Percentiles rank a stretch among this genome's conserved stretches.
phyloP scores from a whole-genome alignment of 2,888 invertebrate genomes.

The Drosophila paucipuncta region DNA sequence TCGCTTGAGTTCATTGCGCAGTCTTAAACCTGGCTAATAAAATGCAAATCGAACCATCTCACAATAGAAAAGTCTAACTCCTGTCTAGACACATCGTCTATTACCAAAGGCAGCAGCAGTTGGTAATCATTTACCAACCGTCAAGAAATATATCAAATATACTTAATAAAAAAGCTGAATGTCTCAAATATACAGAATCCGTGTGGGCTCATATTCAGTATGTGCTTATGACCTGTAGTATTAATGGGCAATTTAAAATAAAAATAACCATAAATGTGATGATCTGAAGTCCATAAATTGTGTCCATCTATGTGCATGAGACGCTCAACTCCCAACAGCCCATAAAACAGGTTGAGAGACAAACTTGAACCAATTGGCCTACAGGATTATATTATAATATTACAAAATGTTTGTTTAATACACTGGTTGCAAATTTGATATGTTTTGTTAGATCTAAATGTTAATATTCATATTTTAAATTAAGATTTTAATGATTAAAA shows the following conservation, averaged over 20 bases:
- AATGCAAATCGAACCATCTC: conserved; percentile 64
- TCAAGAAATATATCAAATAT: conserved; percentile 53
- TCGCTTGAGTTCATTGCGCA: conserved; percentile 61
- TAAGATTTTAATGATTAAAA: background rate
- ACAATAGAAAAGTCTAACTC: conserved; percentile 51
- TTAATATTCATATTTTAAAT: background rate
- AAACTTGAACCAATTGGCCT: background rate
- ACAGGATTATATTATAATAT: background rate
- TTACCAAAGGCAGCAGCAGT: conserved; percentile 57
- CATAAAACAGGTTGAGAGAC: background rate
- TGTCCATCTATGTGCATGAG: background rate
- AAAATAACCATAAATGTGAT: conserved; percentile 10
- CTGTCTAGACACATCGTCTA: conserved; percentile 62
- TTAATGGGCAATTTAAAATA: conserved; percentile 17
- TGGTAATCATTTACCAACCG: conserved; percentile 42
- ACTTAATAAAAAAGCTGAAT: conserved; percentile 8
- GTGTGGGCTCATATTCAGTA: background rate
- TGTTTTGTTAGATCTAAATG: background rate
- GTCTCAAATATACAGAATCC: conserved; percentile 19
- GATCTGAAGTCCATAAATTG: conserved; percentile 10
- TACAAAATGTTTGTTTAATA: background rate
- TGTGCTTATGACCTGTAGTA: conserved; percentile 7
- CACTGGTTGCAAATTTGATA: background rate
- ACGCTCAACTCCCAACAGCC: background rate
- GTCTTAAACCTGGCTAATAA: conserved; percentile 25